Percentiles rank a stretch among this genome's conserved stretches.
Conservation (phyloP, 1,140 invertebrate species). For the Leucophenga varia region DNA sequence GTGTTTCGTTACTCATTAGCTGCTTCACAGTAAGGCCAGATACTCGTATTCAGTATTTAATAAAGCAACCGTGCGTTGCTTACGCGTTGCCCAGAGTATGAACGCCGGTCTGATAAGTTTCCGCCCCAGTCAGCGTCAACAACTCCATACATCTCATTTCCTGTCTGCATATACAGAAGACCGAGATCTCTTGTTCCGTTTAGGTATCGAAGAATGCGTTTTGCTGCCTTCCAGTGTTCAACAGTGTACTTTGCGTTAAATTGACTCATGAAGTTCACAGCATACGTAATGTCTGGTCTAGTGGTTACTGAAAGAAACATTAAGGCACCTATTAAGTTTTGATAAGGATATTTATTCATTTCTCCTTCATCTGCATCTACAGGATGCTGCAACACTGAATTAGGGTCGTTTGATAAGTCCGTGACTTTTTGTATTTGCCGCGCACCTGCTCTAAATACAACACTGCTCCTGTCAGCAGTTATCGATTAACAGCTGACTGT, state of each 20-base stretch:
- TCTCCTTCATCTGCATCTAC: neutral
- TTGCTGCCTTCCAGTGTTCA: slow-evolving; percentile 54
- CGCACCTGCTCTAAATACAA: too few species aligned
- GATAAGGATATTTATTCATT: slow-evolving; percentile 28
- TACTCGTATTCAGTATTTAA: slow-evolving; percentile 56
- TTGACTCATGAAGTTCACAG: slow-evolving; percentile 56
- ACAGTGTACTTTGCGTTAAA: slow-evolving; percentile 48
- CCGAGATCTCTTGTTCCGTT: slow-evolving; percentile 36
- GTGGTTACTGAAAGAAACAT: slow-evolving; percentile 56
- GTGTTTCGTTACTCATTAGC: slow-evolving; percentile 50
- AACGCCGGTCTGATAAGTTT: slow-evolving; percentile 34
- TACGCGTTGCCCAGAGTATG: slow-evolving; percentile 34
- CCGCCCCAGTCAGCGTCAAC: slow-evolving; percentile 48
- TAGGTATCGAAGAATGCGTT: slow-evolving; percentile 57
- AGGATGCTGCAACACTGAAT: too few species aligned
- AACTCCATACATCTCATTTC: slow-evolving; percentile 1
- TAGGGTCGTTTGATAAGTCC: too few species aligned
- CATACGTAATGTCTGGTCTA: slow-evolving; percentile 57
- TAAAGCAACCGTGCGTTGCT: slow-evolving; percentile 28
- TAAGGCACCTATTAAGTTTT: slow-evolving; percentile 46
- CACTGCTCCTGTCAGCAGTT: too few species aligned
- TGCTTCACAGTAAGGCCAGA: slow-evolving; percentile 36
- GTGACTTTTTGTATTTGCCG: too few species aligned
- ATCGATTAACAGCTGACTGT: too few species aligned
- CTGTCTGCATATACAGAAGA: slow-evolving; percentile 14